Percentiles rank a stretch among this genome's conserved stretches.
phyloP scores from a whole-genome alignment of 2,113 vertebrate species.

The Chaetura pelagica region DNA sequence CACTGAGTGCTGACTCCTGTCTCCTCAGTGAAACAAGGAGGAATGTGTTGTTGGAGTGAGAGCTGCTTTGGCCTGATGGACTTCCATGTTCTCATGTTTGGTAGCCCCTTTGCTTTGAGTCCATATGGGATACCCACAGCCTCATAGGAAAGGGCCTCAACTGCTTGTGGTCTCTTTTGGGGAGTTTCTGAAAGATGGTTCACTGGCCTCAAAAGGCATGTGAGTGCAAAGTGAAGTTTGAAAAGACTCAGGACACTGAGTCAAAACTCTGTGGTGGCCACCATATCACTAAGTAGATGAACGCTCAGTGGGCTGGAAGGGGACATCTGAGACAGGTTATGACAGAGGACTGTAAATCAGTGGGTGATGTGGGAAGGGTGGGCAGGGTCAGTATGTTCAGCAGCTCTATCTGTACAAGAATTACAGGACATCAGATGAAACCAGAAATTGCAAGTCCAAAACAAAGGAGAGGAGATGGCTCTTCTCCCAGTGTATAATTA shows the following conservation, averaged over 20 bases:
- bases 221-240: background rate
- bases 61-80: background rate
- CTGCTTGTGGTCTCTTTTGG: background rate
- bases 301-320: background rate
- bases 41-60: background rate
- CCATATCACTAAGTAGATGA: background rate
- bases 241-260: background rate
- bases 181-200: background rate
- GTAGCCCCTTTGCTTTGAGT: background rate
- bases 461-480: slow-evolving; percentile 5
- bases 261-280: background rate
- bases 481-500: slow-evolving; percentile 24
- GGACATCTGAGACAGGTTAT: background rate
- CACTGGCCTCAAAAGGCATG: background rate
- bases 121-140: rapidly evolving
- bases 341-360: background rate
- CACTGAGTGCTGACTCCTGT: background rate
- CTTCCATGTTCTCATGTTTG: background rate
- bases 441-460: slow-evolving; percentile 4
- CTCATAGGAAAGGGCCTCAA: background rate
- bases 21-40: background rate
- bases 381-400: background rate
- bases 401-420: background rate
- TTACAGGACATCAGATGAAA: slow-evolving; percentile 1
- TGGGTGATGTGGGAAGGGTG: background rate